These are phyloP conservation scores for Carterocephalus palaemon DNA, from an alignment of 2,888 invertebrate genomes.

Conservation along the genomic window DNA sequence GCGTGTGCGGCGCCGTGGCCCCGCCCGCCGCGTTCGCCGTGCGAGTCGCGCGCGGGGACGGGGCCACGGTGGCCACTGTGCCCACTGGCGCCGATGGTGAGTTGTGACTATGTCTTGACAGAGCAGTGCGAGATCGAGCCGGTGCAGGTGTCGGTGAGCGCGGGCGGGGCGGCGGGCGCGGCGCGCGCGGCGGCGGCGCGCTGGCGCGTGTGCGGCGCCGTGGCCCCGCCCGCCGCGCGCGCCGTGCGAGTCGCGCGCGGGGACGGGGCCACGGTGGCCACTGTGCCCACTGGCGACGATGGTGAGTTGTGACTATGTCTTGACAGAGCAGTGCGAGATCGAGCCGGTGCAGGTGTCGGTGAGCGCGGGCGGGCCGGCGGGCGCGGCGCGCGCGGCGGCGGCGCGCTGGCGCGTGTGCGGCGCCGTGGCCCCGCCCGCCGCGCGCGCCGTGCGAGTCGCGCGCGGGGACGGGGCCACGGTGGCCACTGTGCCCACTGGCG, in stretches of 20 bases:
- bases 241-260: slow-evolving; percentile 24
- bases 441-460: slow-evolving; percentile 21
- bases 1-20: slow-evolving; percentile 38
- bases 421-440: slow-evolving; percentile 1
- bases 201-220: slow-evolving; percentile 40
- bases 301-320: slow-evolving; percentile 35
- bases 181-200: slow-evolving; percentile 36
- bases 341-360: slow-evolving; percentile 51
- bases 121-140: slow-evolving; percentile 63
- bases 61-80: slow-evolving; percentile 21
- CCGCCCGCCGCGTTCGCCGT: slow-evolving; percentile 6
- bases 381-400: slow-evolving; percentile 33
- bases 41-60: too few species aligned
- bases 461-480: too few species aligned
- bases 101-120: slow-evolving; percentile 37
- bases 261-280: too few species aligned
- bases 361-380: slow-evolving; percentile 38
- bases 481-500: slow-evolving; percentile 25
- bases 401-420: slow-evolving; percentile 42
- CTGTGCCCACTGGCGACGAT: slow-evolving; percentile 27
- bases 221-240: background rate
- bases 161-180: slow-evolving; percentile 38
- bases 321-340: slow-evolving; percentile 61
- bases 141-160: slow-evolving; percentile 41
- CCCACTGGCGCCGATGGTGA: slow-evolving; percentile 34